Evolutionary conservation across 2,113 vertebrate species (phyloP).

Genomic region (Athene cunicularia): DNA sequence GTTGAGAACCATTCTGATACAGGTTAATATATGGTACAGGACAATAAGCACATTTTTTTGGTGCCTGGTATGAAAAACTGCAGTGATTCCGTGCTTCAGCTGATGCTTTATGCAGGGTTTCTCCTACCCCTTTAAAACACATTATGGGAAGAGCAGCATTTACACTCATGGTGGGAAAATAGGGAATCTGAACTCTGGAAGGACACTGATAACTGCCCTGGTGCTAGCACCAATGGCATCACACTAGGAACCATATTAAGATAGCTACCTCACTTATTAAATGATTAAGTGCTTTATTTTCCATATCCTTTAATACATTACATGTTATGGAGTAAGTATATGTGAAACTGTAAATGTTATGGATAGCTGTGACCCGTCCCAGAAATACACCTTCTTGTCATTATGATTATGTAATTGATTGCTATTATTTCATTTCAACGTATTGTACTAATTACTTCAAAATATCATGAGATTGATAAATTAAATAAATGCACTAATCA

Average conservation of each 20-base stretch:
- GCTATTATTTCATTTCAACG: neutral
- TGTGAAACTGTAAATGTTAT: neutral
- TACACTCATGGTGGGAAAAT: neutral
- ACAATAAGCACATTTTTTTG: neutral
- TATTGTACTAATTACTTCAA: neutral
- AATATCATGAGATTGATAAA: neutral
- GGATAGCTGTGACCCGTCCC: neutral
- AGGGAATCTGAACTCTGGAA: neutral
- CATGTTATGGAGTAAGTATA: neutral
- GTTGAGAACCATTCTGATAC: neutral
- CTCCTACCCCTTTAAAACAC: neutral
- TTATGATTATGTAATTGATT: neutral
- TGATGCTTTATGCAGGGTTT: neutral
- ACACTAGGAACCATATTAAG: neutral
- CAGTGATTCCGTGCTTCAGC: neutral
- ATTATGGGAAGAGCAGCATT: neutral
- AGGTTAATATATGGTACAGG: neutral
- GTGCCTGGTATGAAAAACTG: neutral
- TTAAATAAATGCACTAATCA: neutral
- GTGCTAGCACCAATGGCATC: neutral
- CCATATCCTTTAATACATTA: neutral
- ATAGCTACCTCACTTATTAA: neutral
- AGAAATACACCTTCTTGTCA: neutral
- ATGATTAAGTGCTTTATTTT: neutral
- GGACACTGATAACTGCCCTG: neutral